Evolutionary conservation across 2,888 invertebrate species (phyloP).

Genomic region (Cremastobaeus sp.): DNA sequence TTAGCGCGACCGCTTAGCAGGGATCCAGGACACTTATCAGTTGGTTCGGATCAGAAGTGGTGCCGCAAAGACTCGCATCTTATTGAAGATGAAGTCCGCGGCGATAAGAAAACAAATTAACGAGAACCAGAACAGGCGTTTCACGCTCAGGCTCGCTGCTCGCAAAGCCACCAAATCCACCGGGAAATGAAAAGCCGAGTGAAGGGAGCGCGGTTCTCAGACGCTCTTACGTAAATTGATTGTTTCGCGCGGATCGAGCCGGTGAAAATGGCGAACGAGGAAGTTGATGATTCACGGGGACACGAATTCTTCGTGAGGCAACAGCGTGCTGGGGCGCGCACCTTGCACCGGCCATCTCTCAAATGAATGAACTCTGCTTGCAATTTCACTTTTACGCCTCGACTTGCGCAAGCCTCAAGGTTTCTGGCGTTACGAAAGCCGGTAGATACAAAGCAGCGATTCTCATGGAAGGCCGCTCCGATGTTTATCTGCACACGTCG

Average conservation of each 20-base stretch:
- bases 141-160: background rate
- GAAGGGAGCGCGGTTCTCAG: constrained; percentile 49
- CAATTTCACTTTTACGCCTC: constrained; percentile 75
- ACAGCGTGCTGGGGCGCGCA: constrained; percentile 47
- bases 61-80: constrained; percentile 27
- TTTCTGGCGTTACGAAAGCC: constrained; percentile 77
- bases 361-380: constrained; percentile 74
- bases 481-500: constrained; percentile 43
- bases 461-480: constrained; percentile 59
- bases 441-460: constrained; percentile 67
- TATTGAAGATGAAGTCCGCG: constrained; percentile 31
- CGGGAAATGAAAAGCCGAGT: constrained; percentile 50
- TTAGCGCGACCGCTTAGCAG: constrained; percentile 16
- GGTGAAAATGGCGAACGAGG: constrained; percentile 50
- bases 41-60: constrained; percentile 15
- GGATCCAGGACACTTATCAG: constrained; percentile 23
- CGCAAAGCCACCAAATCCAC: constrained; percentile 13
- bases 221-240: constrained; percentile 52
- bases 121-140: constrained; percentile 1
- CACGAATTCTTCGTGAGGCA: constrained; percentile 41
- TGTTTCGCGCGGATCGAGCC: constrained; percentile 33
- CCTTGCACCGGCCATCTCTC: constrained; percentile 47
- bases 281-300: constrained; percentile 55
- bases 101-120: constrained; percentile 38
- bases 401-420: constrained; percentile 74